Conservation (phyloP, 2,888 invertebrate genomes). For the Didymodactylos carnosus region DNA sequence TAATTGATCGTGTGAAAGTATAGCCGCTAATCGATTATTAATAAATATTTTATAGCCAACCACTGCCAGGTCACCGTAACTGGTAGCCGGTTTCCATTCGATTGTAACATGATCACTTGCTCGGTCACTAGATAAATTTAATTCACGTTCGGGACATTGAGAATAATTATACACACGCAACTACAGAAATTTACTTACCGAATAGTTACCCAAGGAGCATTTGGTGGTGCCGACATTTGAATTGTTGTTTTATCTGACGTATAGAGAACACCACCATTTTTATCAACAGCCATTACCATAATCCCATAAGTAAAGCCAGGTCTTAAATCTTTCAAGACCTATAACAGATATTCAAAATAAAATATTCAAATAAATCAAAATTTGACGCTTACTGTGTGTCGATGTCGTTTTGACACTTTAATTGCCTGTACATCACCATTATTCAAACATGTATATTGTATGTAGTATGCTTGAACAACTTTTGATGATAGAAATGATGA, state of each 20-base stretch:
- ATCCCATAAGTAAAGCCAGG: neutral
- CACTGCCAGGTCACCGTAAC: conserved; percentile 30
- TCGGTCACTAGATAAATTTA: neutral
- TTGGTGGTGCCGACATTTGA: neutral
- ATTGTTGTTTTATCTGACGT: neutral
- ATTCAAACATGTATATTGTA: neutral
- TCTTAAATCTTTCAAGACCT: neutral
- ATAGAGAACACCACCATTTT: neutral
- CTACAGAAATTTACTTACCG: neutral
- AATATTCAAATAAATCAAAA: neutral
- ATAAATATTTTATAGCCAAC: conserved; percentile 33
- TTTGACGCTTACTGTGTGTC: neutral
- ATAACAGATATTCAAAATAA: too few relatives aligned
- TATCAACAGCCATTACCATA: neutral
- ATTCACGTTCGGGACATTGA: neutral
- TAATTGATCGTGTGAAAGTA: conserved; percentile 24
- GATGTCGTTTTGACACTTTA: neutral
- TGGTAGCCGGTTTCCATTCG: conserved; percentile 32
- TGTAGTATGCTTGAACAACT: neutral
- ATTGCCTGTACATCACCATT: neutral
- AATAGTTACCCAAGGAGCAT: neutral
- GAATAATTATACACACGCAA: too few relatives aligned
- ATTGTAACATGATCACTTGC: conserved; percentile 24
- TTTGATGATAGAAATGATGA: neutral
- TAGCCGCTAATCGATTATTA: conserved; percentile 31